Evolutionary conservation across 2,797 vertebrate genomes (phyloP), one percentile per base, ranked within the genome.

Genomic region (Tolypeutes matacus): DNA sequence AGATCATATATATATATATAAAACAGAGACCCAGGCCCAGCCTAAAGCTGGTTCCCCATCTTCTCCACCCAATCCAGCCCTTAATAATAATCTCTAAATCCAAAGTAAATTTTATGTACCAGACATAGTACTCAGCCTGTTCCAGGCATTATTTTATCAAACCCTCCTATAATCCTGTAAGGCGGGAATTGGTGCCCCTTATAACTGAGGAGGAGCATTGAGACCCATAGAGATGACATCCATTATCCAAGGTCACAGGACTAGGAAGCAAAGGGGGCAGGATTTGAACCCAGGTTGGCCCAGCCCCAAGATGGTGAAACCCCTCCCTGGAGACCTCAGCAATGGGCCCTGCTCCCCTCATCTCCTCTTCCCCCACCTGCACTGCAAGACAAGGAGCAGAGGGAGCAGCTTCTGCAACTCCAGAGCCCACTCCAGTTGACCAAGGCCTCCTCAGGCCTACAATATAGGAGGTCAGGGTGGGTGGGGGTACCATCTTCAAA

Each of bases 61-160:
- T 36, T 34, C 18, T 42, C 13, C 42, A 39, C 21, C 31, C 64
- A 7, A 2, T 23, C 64, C 46, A 34, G 27, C 13, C 31, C 25
- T 85, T 80, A 60, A 86, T 13, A 34, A 73, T 34, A 67, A 72
- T 13, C 62, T 77, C 85, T 95, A 80, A 92, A 85, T 53, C 36
- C 70, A 65, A 51, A 53, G 62, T 62, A 15, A n/a, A 7, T 14
- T 9, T 29, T 34, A 17, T 27, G 25, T 10, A n/a, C 49, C 51
- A n/a, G 60, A 64, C 62, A 31, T 0, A 64, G 72, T n/a, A 31
- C 42, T 17, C 12, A 34, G 21, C 31, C 18, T 1, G 7, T 20
- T 21, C 76, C 8, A 3, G 67, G n/a, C 29, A 13, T 34, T 23
- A 6, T 9, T 72, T 42, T 39, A 53, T 5, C 77, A 53, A 31